Evolutionary conservation across 2,797 vertebrate genomes (phyloP), one percentile per base, ranked within the genome.

Genomic region (Notoglanidium macrostoma): DNA sequence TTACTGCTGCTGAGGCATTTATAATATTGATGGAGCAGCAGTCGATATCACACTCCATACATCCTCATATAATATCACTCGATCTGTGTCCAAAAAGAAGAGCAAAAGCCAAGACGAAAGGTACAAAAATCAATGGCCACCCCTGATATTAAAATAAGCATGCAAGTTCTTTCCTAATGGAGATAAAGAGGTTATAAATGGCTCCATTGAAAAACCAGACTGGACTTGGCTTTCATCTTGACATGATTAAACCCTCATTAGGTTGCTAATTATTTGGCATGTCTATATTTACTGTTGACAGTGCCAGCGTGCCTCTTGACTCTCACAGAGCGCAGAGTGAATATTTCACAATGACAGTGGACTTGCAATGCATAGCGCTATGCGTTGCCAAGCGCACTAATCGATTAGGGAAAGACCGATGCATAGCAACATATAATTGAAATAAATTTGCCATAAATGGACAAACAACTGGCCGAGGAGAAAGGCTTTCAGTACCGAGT

Each of bases 31-130:
- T 96, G 96, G 93, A 91, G 91, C 93, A 92, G 92, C 94, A 97
- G 97, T 98, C 97, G 96, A 98, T 98, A 97, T 86, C 67, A 91
- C 94, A 95, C 94, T 94, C 95, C 95, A 96, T 94, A 95, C 97
- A 97, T 96, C 96, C 96, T 97, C 97, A 96, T 95, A 96, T 97
- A 97, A 98, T 97, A 97, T 96, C 96, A 97, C 96, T 97, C 95
- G 95, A 97, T 95, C 92, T 93, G 95, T 92, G 88, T 92, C 92
- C 87, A 88, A 85, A 89, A 70, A 73, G 51, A 90, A 10, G 55
- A 91, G 23, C 82, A 54, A 91, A 92, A 89, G 90, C 83, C 88
- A 91, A 86, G 55, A 32, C 46, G 76, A 84, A 57, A 68, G 83
- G 79, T 94, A 94, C 91, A 84, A 92, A 92, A 96, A 97, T 98